Conservation (phyloP, 2,113 vertebrate genomes). For the Ochotona curzoniae region DNA sequence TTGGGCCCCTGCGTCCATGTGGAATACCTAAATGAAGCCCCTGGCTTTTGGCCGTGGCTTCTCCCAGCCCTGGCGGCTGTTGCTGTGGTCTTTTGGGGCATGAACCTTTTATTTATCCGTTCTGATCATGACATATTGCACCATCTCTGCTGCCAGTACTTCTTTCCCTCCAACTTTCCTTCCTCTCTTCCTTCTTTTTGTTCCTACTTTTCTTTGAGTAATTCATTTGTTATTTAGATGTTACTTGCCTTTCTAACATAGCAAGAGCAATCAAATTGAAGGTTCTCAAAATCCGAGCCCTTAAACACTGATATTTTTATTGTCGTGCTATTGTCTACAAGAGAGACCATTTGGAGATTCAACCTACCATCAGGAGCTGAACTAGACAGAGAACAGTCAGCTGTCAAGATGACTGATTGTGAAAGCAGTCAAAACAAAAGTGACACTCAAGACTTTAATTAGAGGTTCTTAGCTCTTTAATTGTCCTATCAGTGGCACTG, state of each 20-base stretch:
- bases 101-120: background rate
- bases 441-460: background rate
- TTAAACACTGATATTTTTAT: background rate
- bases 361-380: background rate
- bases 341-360: background rate
- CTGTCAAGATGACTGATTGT: background rate
- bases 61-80: too few relatives aligned
- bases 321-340: background rate
- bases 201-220: background rate
- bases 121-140: background rate
- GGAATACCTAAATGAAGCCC: too few relatives aligned
- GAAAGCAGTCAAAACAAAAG: background rate
- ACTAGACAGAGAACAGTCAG: background rate
- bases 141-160: background rate
- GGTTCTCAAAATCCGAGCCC: background rate
- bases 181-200: background rate
- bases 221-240: background rate
- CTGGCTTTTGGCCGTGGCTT: too few relatives aligned
- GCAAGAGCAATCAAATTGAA: background rate
- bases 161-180: background rate
- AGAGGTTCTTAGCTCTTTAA: background rate
- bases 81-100: too few relatives aligned
- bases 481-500: background rate
- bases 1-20: too few relatives aligned
- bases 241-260: background rate